phyloP scores from a whole-genome alignment of 2,113 vertebrate genomes.

The Bubo bubo region DNA sequence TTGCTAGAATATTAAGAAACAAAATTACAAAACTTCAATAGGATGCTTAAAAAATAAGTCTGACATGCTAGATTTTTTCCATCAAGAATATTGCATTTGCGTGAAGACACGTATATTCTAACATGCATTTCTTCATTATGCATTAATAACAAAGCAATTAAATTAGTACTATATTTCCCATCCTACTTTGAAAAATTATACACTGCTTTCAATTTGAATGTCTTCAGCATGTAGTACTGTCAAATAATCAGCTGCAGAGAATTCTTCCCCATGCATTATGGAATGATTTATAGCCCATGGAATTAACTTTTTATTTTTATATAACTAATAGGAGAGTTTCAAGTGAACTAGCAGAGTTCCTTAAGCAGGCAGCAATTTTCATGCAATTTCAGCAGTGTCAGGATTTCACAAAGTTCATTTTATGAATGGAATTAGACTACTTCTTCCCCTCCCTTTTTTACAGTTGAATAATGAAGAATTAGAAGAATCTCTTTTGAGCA shows the following conservation, averaged over 20 bases:
- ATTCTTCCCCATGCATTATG: background rate
- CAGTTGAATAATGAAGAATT: background rate
- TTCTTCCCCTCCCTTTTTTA: background rate
- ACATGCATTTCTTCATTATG: background rate
- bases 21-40: background rate
- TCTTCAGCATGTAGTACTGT: background rate
- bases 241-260: background rate
- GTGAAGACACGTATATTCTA: background rate
- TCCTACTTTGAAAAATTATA: background rate
- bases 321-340: background rate
- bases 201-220: background rate
- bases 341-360: background rate
- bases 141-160: background rate
- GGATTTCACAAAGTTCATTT: background rate
- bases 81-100: background rate
- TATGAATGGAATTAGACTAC: background rate
- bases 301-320: background rate
- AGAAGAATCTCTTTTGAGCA: background rate
- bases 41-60: background rate
- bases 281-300: background rate
- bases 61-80: background rate
- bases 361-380: background rate
- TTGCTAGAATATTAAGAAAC: conserved; percentile 72
- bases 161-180: background rate
- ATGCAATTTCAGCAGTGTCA: background rate